Base-by-base conservation (phyloP, 2,888 invertebrate species). In the Erynnis tages region DNA sequence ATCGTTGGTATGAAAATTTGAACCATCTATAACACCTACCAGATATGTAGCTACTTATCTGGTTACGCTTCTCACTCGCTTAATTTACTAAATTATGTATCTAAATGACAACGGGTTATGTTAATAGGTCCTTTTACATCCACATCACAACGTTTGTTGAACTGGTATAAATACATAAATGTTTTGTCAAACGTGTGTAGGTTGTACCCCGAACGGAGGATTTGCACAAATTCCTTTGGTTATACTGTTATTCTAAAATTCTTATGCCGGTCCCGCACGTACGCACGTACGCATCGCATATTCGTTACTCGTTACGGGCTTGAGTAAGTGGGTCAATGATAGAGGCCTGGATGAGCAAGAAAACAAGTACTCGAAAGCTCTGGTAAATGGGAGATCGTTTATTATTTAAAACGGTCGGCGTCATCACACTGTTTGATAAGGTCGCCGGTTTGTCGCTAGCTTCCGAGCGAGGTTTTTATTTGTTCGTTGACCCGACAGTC, bases 401-500 rank as follows among this genome's bases (percentile, higher is more conserved):
- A 40, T 58, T 59, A 55, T 63, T 63, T 66, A 60, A 63, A 64
- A 58, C n/a, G 59, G 50, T 44, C 44, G 52, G 44, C 52, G 52
- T 52, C 54, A 55, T 30, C 52, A 40, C 48, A 25, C 53, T 62
- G 59, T 65, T 68, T 69, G 77, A 79, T 82, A 82, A 82, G 76
- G 79, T 82, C 81, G 74, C 70, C 73, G 77, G 69, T 73, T 71
- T 66, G 74, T 68, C 66, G 65, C 70, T 68, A 69, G 75, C 71
- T 74, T 67, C 73, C 65, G 71, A 66, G 64, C 73, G 72, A 71
- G 72, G 73, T 79, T 72, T 76, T 77, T 63, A 67, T 66, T 79
- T 84, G 84, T 84, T 65, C 83, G 75, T 81, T 84, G 84, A 85
- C 81, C 85, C 74, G 72, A 63, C 11, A 47, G 71, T 59, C 53